These are phyloP conservation scores for Nettapus auritus DNA, from an alignment of 2,113 vertebrate genomes.

Conservation along the genomic window DNA sequence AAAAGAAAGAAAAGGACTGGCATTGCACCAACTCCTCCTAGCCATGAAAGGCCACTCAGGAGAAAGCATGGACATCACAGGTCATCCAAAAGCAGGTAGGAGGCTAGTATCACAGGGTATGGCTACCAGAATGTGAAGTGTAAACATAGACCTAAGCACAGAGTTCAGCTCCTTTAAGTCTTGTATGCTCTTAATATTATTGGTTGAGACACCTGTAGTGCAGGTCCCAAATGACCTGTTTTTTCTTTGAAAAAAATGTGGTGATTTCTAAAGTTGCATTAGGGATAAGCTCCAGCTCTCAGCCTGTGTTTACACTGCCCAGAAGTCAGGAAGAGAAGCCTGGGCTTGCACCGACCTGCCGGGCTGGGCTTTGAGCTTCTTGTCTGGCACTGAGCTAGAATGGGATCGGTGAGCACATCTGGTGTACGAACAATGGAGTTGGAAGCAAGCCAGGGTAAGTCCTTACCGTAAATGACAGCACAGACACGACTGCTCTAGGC, in stretches of 20 bases:
- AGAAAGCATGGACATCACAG: background rate
- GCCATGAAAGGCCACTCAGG: background rate
- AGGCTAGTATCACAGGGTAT: background rate
- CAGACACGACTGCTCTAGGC: background rate
- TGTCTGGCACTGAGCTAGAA: background rate
- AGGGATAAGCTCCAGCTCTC: background rate
- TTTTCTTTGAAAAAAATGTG: background rate
- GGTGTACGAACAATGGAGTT: background rate
- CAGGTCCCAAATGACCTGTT: background rate
- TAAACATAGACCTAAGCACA: background rate
- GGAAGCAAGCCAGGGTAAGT: background rate
- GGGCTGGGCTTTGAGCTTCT: background rate
- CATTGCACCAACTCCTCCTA: background rate
- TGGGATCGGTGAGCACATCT: background rate
- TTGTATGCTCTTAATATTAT: background rate
- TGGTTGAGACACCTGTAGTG: background rate
- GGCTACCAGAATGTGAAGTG: background rate
- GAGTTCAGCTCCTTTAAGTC: background rate
- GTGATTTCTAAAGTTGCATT: background rate
- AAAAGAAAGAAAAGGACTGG: background rate
- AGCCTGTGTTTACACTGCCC: rapidly evolving
- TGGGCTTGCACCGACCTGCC: background rate
- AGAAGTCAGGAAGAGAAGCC: background rate
- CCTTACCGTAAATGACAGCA: background rate
- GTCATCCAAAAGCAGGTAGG: background rate